phyloP scores from a whole-genome alignment of 2,113 vertebrate species.

The Hemichromis elongatus region DNA sequence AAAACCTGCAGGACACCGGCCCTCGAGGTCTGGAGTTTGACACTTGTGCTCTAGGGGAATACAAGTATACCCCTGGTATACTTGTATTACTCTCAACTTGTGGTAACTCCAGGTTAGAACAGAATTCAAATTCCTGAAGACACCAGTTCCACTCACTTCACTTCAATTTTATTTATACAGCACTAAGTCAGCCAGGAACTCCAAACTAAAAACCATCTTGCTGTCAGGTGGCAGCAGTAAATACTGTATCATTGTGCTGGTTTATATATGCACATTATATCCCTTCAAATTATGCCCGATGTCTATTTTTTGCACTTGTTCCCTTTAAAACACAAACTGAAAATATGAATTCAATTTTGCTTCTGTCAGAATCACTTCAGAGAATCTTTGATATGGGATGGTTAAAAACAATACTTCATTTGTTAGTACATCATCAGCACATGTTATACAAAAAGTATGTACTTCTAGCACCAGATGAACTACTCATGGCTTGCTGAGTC shows the following conservation, averaged over 20 bases:
- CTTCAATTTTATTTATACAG: background rate
- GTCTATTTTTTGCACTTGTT: background rate
- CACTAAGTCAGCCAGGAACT: background rate
- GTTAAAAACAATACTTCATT: background rate
- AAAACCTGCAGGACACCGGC: no score
- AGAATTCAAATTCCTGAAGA: background rate
- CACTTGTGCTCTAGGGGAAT: background rate
- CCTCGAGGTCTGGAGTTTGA: no score
- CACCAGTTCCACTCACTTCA: background rate
- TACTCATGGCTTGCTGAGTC: background rate
- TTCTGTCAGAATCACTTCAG: background rate
- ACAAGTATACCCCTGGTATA: background rate
- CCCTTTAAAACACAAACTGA: background rate
- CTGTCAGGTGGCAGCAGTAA: background rate
- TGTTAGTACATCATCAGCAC: no score
- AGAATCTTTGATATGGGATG: background rate
- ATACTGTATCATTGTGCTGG: background rate
- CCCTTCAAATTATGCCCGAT: background rate
- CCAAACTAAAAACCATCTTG: background rate
- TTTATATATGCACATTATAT: background rate
- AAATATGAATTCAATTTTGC: background rate
- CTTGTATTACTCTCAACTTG: background rate
- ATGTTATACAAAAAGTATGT: background rate
- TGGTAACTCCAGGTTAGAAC: background rate
- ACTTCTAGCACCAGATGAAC: background rate